Evolutionary conservation across 2,888 invertebrate genomes (phyloP), one percentile per base, ranked within the genome.

Genomic region (Oscheius myriophilus): DNA sequence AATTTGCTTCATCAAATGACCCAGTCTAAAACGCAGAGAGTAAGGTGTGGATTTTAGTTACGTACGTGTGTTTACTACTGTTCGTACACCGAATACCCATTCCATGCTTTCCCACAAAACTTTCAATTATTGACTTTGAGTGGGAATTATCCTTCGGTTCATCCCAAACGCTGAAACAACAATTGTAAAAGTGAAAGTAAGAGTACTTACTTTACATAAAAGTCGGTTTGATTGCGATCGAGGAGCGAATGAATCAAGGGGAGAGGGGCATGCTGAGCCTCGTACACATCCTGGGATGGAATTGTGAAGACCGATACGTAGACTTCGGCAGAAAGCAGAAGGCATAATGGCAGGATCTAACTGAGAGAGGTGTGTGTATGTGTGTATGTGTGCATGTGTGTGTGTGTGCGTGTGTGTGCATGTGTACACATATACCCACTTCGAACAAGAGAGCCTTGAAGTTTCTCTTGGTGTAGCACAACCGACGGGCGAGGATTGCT

Each of bases 401-500:
- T 52, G 11, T 51, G 51, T 51, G 21, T 18, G 21, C n/a, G 11
- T 55, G 21, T 51, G 21, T 51, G 9, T n/a, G 14, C 1, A 16
- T 39, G 23, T 16, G 4, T 6, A 6, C 3, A 25, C 53, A 26
- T 21, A 3, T 4, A 12, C 26, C 9, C 51, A 79, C 78, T 70
- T 79, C 76, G 51, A 77, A 80, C 23, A 81, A 71, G 14, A 81
- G 63, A 12, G 75, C 71, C n/a, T 75, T 52, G 61, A 67, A 67
- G 42, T 76, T 81, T 45, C 81, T 71, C 43, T 72, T 71, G 0
- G 81, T 75, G 66, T 77, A 81, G 54, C 79, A 73, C 41, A 71
- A 55, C 49, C 82, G 67, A 52, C 81, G 81, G 12, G 71, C 67
- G 55, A 84, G 65, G 25, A 84, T 70, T 1, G 84, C 84, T 57